Base-by-base conservation (phyloP, 2,888 invertebrate species). In the Leptura quadrifasciata region DNA sequence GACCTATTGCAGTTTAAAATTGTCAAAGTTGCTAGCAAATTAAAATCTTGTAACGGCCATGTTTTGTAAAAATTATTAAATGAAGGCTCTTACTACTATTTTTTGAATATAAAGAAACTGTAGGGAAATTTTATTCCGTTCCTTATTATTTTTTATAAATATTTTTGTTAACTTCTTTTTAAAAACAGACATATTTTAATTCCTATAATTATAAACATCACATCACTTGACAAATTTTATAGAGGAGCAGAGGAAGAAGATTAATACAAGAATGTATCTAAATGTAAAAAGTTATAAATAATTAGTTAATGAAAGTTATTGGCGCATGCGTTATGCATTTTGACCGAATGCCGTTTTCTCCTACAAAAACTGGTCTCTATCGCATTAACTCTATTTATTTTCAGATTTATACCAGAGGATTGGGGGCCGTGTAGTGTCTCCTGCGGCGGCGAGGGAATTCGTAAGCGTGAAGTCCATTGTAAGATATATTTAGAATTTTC, bases 401-500 rank as follows among this genome's bases (percentile, higher is more conserved):
- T 74, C 90, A 98, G 98, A 87, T 98, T 95, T 91, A 95, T 97
- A 85, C 94, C 96, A 79, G 97, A 97, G 76, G 95, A 96, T 71
- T 98, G 98, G 98, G 94, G 97, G 1, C 93, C 95, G 0, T 99
- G 98, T 90, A 86, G 86, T 63, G 95, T 95, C 0, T 94, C 95
- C 0, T 98, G 98, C 87, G 98, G 98, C 0, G 27, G 47, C n/a
- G 95, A 96, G 87, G 98, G 98, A 0, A 91, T 95, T 82, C 91
- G 95, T n/a, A 94, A 93, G 80, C 93, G 98, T 39, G 93, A 94
- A 83, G 97, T 97, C n/a, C 94, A 95, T 83, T 99, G 99, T 90
- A 97, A 96, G 91, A 97, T 98, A 84, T 97, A 96, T 89, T 91
- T 98, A 78, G 97, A 97, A 88, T 97, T 97, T 89, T 96, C 97